Percentiles rank a stretch among this genome's conserved stretches.
These are phyloP conservation scores for Pygoscelis adeliae DNA, from an alignment of 2,113 vertebrate genomes.

Conservation along the genomic window DNA sequence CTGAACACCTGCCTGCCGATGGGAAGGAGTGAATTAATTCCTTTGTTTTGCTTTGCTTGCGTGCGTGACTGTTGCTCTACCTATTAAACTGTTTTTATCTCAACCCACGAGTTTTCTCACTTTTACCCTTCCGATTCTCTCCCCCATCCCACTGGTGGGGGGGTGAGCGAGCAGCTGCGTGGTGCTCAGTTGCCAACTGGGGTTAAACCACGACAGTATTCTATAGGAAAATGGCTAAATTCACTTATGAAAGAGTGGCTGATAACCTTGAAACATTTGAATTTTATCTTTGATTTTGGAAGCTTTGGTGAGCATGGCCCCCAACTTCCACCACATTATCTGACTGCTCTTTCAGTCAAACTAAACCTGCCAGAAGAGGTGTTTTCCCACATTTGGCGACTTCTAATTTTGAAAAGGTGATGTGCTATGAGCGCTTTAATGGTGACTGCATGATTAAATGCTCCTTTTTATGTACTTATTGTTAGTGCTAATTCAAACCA, in stretches of 20 bases:
- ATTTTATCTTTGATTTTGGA: background rate
- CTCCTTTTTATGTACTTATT: background rate
- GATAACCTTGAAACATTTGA: background rate
- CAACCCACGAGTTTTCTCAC: no score
- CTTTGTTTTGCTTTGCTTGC: no score
- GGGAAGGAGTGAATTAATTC: no score
- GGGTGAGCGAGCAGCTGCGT: no score
- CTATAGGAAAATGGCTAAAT: background rate
- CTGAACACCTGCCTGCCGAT: no score
- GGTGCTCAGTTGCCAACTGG: no score
- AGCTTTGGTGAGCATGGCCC: background rate
- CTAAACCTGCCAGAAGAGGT: background rate
- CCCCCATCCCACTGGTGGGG: no score
- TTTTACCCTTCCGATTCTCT: no score
- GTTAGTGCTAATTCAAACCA: background rate
- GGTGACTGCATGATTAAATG: background rate
- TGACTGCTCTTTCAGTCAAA: background rate
- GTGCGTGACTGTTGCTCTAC: no score
- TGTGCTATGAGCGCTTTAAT: no score
- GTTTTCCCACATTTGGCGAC: background rate
- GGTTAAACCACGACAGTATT: no score
- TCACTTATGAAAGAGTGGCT: background rate
- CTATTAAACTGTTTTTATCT: no score
- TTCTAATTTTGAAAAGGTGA: background rate
- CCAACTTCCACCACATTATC: accelerated